Conservation (phyloP, 2,113 vertebrate genomes). For the Coracopsis vasa region DNA sequence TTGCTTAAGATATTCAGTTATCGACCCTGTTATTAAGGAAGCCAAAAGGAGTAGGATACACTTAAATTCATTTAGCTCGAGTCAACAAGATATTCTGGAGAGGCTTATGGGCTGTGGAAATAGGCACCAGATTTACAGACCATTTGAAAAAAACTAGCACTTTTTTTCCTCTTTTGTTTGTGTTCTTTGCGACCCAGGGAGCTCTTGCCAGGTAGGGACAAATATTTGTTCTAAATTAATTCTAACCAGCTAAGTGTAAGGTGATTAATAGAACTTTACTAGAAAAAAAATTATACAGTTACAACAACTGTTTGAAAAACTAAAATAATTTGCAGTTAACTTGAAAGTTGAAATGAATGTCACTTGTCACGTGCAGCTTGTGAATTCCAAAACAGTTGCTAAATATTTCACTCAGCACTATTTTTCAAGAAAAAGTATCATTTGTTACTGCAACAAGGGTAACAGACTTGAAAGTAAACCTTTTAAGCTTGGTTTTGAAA, state of each 20-base stretch:
- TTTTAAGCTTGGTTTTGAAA: conserved; percentile 2
- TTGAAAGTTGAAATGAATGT: conserved; percentile 42
- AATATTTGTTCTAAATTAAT: neutral
- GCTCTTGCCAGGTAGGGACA: neutral
- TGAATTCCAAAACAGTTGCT: neutral
- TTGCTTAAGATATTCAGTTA: neutral
- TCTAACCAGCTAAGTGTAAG: neutral
- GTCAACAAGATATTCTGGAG: neutral
- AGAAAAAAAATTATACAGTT: conserved; percentile 1
- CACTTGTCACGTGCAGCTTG: neutral
- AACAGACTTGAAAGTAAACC: neutral
- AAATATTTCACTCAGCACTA: neutral
- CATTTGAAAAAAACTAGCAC: neutral
- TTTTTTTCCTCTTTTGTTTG: neutral
- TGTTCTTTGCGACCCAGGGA: neutral
- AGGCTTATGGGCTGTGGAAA: neutral
- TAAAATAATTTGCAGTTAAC: conserved; percentile 7
- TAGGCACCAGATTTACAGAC: neutral
- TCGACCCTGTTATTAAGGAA: neutral
- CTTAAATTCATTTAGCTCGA: neutral
- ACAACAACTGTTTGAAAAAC: conserved; percentile 9
- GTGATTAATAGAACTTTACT: conserved; percentile 35
- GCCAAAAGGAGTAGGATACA: neutral
- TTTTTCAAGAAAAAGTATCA: conserved; percentile 11
- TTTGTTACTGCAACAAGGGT: neutral